Conservation (phyloP, 2,113 vertebrate genomes). For the Burhinus oedicnemus region DNA sequence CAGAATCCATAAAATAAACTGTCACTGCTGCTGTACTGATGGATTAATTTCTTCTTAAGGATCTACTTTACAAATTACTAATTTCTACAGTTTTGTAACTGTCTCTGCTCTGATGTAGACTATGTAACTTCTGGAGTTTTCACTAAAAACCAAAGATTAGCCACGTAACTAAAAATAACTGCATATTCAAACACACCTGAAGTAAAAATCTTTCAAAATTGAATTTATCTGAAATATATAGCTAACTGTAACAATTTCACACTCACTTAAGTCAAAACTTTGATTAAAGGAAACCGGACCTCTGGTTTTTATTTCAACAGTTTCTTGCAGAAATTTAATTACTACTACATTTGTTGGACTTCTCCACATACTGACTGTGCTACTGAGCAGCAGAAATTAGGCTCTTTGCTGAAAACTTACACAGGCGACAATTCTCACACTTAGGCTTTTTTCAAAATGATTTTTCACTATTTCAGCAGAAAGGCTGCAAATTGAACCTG, state of each 20-base stretch:
- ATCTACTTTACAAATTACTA: not conserved
- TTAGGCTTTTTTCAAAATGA: not conserved
- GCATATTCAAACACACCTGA: not conserved
- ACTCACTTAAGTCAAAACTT: not conserved
- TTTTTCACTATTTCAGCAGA: slow-evolving; percentile 4
- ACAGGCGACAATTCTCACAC: not conserved
- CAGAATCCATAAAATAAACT: not conserved
- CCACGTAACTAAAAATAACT: not conserved
- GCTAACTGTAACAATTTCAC: not conserved
- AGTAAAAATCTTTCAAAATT: not conserved
- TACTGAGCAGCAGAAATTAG: not conserved
- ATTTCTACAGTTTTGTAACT: not conserved
- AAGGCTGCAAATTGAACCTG: not conserved
- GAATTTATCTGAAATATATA: not conserved
- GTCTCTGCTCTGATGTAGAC: not conserved
- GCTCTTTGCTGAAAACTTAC: not conserved
- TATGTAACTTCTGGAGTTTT: not conserved
- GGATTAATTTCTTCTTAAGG: not conserved
- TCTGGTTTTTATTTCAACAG: not conserved
- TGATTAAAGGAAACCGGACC: not conserved
- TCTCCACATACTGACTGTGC: not conserved
- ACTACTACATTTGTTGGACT: not conserved
- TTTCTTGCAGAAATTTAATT: not conserved
- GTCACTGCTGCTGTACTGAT: not conserved
- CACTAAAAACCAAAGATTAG: not conserved